Conservation (phyloP, 1,140 invertebrate species). For the Leptinotarsa undecemlineata region DNA sequence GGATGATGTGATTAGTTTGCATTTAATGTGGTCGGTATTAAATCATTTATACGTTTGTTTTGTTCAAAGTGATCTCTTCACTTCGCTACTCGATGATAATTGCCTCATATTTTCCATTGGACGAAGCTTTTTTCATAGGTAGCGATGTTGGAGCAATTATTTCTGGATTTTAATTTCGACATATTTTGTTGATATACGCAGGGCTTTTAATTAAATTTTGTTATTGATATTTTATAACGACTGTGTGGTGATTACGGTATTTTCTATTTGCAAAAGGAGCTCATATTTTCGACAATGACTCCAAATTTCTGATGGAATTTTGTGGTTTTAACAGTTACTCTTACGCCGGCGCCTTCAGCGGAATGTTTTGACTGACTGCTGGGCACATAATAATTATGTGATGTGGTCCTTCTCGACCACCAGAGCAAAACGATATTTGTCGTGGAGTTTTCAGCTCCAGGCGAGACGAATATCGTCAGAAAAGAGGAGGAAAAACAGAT, state of each 20-base stretch:
- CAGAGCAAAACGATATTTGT: too few relatives aligned
- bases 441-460: too few relatives aligned
- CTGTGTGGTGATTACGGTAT: background rate
- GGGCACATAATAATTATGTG: too few relatives aligned
- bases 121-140: background rate
- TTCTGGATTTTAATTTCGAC: background rate
- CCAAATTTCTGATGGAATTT: too few relatives aligned
- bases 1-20: conserved; percentile 25
- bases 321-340: too few relatives aligned
- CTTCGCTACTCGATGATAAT: background rate
- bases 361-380: too few relatives aligned
- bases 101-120: background rate
- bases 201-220: background rate
- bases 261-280: too few relatives aligned
- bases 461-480: too few relatives aligned
- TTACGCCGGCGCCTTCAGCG: too few relatives aligned
- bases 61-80: background rate
- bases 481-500: too few relatives aligned
- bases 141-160: background rate
- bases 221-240: background rate
- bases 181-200: background rate
- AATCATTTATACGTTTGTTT: background rate
- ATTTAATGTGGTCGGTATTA: conserved; percentile 20
- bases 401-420: too few relatives aligned
- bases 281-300: too few relatives aligned